phyloP scores from a whole-genome alignment of 2,888 invertebrate genomes.

The Cantharis lateralis region DNA sequence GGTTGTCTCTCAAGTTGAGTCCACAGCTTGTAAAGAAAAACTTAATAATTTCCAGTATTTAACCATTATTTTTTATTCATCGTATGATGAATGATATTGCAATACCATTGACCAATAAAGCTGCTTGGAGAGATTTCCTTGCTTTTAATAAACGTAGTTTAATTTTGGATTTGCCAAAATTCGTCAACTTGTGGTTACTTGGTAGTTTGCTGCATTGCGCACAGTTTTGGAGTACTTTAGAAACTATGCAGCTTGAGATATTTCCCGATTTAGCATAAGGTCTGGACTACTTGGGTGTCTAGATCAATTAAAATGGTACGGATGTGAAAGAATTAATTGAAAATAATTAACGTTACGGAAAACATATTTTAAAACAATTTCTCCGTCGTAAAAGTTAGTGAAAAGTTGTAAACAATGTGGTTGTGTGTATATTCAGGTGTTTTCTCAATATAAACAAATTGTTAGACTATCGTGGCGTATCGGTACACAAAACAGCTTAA shows the following conservation, averaged over 20 bases:
- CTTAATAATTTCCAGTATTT: no score
- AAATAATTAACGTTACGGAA: conserved; percentile 11
- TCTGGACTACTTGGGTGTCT: not conserved
- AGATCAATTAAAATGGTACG: not conserved
- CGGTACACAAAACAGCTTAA: conserved; percentile 14
- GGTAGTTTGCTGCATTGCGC: no score
- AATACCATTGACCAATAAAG: no score
- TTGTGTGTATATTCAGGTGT: conserved; percentile 13
- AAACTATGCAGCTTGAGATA: not conserved
- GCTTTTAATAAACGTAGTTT: no score
- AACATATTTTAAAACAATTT: not conserved
- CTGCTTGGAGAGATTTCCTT: no score
- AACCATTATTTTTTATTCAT: no score
- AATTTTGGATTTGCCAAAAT: no score
- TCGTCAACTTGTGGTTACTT: no score
- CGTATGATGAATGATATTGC: no score
- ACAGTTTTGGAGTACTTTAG: not conserved
- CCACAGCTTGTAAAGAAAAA: no score
- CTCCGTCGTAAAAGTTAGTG: not conserved
- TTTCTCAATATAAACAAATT: conserved; percentile 16
- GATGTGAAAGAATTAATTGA: not conserved
- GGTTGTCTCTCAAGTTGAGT: no score
- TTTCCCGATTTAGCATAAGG: not conserved
- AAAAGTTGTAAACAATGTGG: conserved; percentile 5
- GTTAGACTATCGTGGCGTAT: conserved; percentile 7